phyloP scores from a whole-genome alignment of 2,888 invertebrate genomes.

The Timandra comae region DNA sequence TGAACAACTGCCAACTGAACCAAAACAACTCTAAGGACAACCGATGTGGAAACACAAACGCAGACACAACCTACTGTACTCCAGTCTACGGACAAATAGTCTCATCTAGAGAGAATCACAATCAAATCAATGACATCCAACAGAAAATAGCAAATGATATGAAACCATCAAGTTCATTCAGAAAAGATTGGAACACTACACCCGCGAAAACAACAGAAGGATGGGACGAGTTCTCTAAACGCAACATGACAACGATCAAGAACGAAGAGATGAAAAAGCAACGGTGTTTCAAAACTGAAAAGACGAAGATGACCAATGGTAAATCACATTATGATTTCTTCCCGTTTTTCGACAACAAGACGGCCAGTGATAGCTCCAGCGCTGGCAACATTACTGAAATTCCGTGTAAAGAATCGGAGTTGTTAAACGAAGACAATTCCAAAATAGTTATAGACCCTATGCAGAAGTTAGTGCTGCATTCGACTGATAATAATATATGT shows the following conservation, averaged over 20 bases:
- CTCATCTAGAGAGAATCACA: constrained; percentile 66
- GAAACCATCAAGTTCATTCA: constrained; percentile 64
- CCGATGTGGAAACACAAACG: constrained; percentile 36
- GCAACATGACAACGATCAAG: constrained; percentile 56
- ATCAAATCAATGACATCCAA: constrained; percentile 69
- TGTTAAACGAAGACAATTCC: constrained; percentile 53
- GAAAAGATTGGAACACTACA: constrained; percentile 56
- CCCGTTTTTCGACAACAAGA: constrained; percentile 68
- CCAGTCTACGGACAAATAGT: constrained; percentile 71
- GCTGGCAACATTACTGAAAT: constrained; percentile 12
- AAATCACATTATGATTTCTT: constrained; percentile 66
- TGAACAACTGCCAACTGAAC: constrained; percentile 66
- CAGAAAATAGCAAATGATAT: constrained; percentile 59
- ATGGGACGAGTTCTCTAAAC: constrained; percentile 66
- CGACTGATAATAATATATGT: constrained; percentile 75
- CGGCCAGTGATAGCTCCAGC: constrained; percentile 28
- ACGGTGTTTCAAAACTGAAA: constrained; percentile 45
- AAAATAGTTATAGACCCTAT: constrained; percentile 71
- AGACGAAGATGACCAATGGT: constrained; percentile 52
- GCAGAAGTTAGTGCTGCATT: constrained; percentile 71
- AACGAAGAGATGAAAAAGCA: constrained; percentile 46
- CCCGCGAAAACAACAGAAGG: constrained; percentile 53
- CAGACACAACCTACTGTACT: constrained; percentile 66
- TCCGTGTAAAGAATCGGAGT: constrained; percentile 16
- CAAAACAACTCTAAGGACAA: constrained; percentile 48